These are phyloP conservation scores for Nemotelus nigrinus DNA, from an alignment of 2,888 invertebrate genomes.

Conservation along the genomic window DNA sequence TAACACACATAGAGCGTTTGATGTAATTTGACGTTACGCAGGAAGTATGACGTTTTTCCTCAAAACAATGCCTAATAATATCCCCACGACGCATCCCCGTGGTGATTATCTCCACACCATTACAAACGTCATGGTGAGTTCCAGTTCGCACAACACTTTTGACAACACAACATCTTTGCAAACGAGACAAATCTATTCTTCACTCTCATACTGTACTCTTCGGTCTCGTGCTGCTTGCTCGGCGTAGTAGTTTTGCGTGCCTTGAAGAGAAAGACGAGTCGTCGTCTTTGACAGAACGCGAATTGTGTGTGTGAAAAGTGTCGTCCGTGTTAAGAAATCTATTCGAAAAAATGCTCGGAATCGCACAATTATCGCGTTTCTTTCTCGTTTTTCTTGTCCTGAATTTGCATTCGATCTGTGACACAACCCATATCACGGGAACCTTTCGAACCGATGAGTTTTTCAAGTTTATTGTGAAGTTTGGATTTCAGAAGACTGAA, in stretches of 20 bases:
- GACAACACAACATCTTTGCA: conserved; percentile 22
- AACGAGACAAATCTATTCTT: conserved; percentile 13
- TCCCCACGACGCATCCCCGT: too few species aligned
- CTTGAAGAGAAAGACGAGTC: background rate
- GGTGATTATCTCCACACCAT: too few species aligned
- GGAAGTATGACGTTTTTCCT: too few species aligned
- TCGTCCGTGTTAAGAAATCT: background rate
- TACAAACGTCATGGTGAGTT: background rate
- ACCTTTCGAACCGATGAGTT: conserved; percentile 77
- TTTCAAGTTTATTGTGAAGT: conserved; percentile 92
- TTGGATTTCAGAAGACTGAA: conserved; percentile 96
- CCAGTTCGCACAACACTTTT: background rate
- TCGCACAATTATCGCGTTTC: conserved; percentile 49
- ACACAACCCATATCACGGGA: conserved; percentile 71
- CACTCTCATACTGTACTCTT: background rate
- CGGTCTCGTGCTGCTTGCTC: background rate
- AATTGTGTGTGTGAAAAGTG: conserved; percentile 17
- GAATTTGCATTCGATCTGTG: conserved; percentile 50
- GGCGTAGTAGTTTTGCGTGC: background rate
- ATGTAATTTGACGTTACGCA: too few species aligned
- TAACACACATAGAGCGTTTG: too few species aligned
- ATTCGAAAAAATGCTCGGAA: conserved; percentile 38
- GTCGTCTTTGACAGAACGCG: conserved; percentile 36
- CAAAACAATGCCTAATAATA: too few species aligned
- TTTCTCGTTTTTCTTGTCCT: conserved; percentile 45